Conservation (phyloP, 2,888 invertebrate species). For the Campopleginae sp. region DNA sequence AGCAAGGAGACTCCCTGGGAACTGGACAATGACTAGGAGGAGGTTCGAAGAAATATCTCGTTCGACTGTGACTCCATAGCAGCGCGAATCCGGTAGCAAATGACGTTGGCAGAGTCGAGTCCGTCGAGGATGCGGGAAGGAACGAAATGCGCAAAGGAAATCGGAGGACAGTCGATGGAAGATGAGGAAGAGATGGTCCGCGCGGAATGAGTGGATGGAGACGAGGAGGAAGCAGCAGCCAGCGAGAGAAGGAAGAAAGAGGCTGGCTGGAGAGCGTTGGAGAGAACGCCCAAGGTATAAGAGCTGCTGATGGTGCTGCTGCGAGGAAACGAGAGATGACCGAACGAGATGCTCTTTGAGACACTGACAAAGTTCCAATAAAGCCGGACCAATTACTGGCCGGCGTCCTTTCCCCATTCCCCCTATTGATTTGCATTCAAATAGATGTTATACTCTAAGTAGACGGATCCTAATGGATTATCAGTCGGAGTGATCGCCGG, state of each 20-base stretch:
- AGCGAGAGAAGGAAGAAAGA: slow-evolving; percentile 69
- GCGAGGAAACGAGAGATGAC: slow-evolving; percentile 79
- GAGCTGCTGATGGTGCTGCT: too few species aligned
- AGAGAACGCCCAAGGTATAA: slow-evolving; percentile 33
- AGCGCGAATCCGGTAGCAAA: slow-evolving; percentile 44
- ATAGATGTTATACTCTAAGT: slow-evolving; percentile 84
- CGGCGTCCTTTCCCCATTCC: slow-evolving; percentile 81
- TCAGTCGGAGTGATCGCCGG: slow-evolving; percentile 83
- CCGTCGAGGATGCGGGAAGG: slow-evolving; percentile 61
- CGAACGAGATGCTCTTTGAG: slow-evolving; percentile 84
- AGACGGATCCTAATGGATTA: slow-evolving; percentile 85
- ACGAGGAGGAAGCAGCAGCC: too few species aligned
- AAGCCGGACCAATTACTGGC: slow-evolving; percentile 84
- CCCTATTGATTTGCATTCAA: slow-evolving; percentile 84
- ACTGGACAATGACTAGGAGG: neutral
- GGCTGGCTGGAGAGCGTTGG: slow-evolving; percentile 24
- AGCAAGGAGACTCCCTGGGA: slow-evolving; percentile 2
- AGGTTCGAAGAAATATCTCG: neutral
- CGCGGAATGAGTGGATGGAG: slow-evolving; percentile 59
- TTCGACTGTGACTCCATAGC: neutral
- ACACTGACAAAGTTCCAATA: slow-evolving; percentile 84
- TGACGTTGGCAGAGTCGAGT: slow-evolving; percentile 65
- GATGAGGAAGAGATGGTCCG: slow-evolving; percentile 67
- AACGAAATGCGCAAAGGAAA: slow-evolving; percentile 67
- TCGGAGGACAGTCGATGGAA: slow-evolving; percentile 57